Base-by-base conservation (phyloP, 23 tunicate genomes). In the Diplosoma virens region DNA sequence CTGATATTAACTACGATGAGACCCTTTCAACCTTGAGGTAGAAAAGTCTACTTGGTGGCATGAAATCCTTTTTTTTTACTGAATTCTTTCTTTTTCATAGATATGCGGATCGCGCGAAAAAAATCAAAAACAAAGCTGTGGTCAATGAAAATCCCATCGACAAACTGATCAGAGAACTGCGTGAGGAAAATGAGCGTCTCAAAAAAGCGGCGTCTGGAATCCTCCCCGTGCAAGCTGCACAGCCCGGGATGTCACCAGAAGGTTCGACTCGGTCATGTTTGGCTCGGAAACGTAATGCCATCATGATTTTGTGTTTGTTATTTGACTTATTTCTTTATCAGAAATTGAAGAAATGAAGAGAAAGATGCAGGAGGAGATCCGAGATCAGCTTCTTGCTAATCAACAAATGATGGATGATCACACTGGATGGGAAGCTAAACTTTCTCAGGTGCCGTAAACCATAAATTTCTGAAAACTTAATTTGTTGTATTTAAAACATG, bases 51-150 rank as follows among this genome's bases (percentile, higher is more conserved):
- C 50, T 9, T 14, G 14, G 14, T 7, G 50, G 50, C 50, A 41
- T 41, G 9, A 7, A 7, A 14, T 7, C 50, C 14, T 41, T 41
- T 41, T n/a, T n/a, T n/a, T n/a, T n/a, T n/a, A n/a, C n/a, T n/a
- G n/a, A n/a, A 45, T 45, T 11, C 52, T 45, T 9, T 45, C 25
- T 56, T 69, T 9, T 75, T 17, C n/a, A 24, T 52, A 92, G 97
- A 47, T 94, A 94, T 45, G 99, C 99, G 34, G 95, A 94, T 32
- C 89, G 99, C n/a, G 99, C 99, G 16, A 94, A 94, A 68, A 87
- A 94, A 66, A 94, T 94, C 70, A 94, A 94, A 77, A 94, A 94
- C 87, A 94, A 94, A 58, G 99, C 99, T 0, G 84, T 83, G 18
- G 89, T 94, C 71, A 94, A 94, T 60, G 99, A 94, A 71, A 94